These are phyloP conservation scores for Berghia stephanieae DNA, from an alignment of 1,140 invertebrate species.

Conservation along the genomic window DNA sequence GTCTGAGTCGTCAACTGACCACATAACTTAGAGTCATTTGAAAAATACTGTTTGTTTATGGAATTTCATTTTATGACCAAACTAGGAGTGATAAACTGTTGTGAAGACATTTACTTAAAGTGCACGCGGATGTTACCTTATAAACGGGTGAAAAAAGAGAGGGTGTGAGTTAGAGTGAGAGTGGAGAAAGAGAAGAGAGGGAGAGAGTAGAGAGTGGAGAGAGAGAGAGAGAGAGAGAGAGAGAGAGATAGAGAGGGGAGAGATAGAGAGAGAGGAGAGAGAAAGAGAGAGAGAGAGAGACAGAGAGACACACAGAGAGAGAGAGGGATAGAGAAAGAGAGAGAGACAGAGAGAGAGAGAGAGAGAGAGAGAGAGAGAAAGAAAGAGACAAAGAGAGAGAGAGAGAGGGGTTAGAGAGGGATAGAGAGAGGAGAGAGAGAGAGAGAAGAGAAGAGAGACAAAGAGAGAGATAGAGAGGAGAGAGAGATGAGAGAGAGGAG, in stretches of 20 bases:
- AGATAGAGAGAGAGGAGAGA: neutral
- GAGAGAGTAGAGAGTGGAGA: neutral
- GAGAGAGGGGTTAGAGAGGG: neutral
- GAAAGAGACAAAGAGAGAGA: neutral
- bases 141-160: too few species aligned
- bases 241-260: neutral
- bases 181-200: neutral
- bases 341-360: neutral
- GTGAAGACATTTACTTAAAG: too few species aligned
- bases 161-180: neutral
- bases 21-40: too few species aligned
- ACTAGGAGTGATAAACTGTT: too few species aligned
- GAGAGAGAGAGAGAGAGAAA: neutral
- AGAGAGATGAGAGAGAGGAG: too few species aligned
- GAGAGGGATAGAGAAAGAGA: neutral
- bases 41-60: too few species aligned
- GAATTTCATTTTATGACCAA: too few species aligned
- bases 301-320: slow-evolving; percentile 13
- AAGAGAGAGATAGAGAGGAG: too few species aligned
- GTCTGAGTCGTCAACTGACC: too few species aligned
- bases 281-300: neutral
- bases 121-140: too few species aligned
- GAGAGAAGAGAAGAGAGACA: too few species aligned
- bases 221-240: slow-evolving; percentile 1
- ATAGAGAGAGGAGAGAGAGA: too few species aligned